phyloP scores from a whole-genome alignment of 2,797 vertebrate genomes.

The Paedocypris micromegethes region DNA sequence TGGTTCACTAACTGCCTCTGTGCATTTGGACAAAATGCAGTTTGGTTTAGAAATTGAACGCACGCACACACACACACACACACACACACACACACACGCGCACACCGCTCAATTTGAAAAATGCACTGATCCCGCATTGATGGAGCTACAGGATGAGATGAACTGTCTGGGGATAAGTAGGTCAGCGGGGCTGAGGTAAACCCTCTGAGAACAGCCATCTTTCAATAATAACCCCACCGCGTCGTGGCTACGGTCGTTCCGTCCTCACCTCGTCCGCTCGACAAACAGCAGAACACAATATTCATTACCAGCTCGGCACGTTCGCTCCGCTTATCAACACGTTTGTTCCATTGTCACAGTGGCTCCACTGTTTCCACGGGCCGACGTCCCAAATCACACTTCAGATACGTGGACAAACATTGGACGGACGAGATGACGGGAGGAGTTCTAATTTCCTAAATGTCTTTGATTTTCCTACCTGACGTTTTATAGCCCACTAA shows the following conservation, averaged over 20 bases:
- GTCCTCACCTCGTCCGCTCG: constrained; percentile 25
- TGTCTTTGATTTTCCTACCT: constrained; percentile 12
- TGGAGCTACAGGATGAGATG: constrained; percentile 50
- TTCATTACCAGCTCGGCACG: constrained; percentile 26
- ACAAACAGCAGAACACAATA: constrained; percentile 23
- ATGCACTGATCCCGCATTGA: constrained; percentile 50
- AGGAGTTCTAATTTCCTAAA: constrained; percentile 23
- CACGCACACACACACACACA: constrained; percentile 23
- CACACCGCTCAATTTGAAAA: constrained; percentile 46
- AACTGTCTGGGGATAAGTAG: constrained; percentile 55
- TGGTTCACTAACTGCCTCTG: constrained; percentile 31
- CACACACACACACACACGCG: constrained; percentile 24
- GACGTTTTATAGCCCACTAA: constrained; percentile 10
- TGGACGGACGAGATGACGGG: constrained; percentile 2
- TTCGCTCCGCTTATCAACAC: constrained; percentile 26
- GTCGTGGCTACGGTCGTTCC: constrained; percentile 25
- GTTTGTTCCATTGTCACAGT: constrained; percentile 19
- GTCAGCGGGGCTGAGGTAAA: constrained; percentile 53
- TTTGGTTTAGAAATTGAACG: constrained; percentile 38
- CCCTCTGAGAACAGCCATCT: constrained; percentile 48
- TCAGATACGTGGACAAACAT: constrained; percentile 4
- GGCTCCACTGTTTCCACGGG: not conserved
- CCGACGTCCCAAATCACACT: constrained; percentile 4
- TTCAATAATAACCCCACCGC: constrained; percentile 53
- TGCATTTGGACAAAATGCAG: constrained; percentile 36